These are phyloP conservation scores for Heliconius sara DNA, from an alignment of 2,888 invertebrate species.

Conservation along the genomic window DNA sequence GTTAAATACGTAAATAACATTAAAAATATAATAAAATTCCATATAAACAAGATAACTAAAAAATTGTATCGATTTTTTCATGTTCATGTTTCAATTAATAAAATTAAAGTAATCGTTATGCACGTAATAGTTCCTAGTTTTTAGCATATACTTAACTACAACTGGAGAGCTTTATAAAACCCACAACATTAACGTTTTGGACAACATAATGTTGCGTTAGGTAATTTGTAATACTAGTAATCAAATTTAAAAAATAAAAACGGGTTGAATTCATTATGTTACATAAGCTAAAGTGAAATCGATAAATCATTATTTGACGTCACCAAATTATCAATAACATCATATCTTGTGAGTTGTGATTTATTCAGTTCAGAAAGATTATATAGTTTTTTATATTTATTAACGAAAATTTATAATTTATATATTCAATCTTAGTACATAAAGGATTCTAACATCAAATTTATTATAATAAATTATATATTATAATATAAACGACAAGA, in stretches of 20 bases:
- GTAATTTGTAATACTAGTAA: background rate
- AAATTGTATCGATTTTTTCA: background rate
- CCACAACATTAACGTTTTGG: background rate
- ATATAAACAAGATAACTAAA: background rate
- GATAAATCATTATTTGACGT: conserved; percentile 11
- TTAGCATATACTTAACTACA: background rate
- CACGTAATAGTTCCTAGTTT: background rate
- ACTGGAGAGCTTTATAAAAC: background rate
- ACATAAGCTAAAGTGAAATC: conserved; percentile 12
- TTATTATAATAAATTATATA: background rate
- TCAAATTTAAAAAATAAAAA: background rate
- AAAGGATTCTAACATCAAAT: background rate
- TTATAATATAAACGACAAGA: background rate
- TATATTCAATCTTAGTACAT: background rate
- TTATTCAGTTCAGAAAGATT: conserved; percentile 4
- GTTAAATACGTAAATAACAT: background rate
- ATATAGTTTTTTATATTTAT: background rate
- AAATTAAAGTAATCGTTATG: background rate
- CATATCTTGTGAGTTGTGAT: background rate
- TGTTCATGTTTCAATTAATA: background rate
- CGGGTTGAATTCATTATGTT: background rate
- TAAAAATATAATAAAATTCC: background rate
- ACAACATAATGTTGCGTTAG: background rate
- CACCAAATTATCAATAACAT: conserved; percentile 9
- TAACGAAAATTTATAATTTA: background rate